Base-by-base conservation (phyloP, 2,113 vertebrate species). In the Pagrus major region DNA sequence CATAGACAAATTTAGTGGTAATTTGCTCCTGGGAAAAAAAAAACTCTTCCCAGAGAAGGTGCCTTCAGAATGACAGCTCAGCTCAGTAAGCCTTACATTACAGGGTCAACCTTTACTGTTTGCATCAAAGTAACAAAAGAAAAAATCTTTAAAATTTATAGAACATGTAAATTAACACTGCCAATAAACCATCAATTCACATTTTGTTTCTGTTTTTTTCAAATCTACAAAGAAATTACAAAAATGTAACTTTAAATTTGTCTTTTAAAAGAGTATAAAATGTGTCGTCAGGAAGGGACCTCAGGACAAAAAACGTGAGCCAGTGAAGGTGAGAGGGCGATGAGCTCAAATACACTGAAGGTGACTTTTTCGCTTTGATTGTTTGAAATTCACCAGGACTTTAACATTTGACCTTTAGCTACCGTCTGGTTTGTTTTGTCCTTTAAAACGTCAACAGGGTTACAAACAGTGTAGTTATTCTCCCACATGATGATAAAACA, bases 161-260 rank as follows among this genome's bases (percentile, higher is more conserved):
- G 65, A 75, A 84, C 83, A 96, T 86, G 78, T 93, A 96, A 95
- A 96, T 95, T 94, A 95, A 95, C 95, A 96, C 94, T 94, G 95
- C 95, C 95, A 92, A 93, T 94, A 85, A 85, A 81, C 89, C 69
- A 85, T 95, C 91, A 94, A 37, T 69, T 84, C 65, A 82, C 86
- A 1, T 96, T 94, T n/a, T n/a, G n/a, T n/a, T n/a, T n/a, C n/a
- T n/a, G n/a, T n/a, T 95, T 70, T 96, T 75, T 81, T 83, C 76
- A 95, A 77, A 96, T 95, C 95, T 96, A 96, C 95, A 96, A 96
- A 97, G 96, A 97, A 98, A 97, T 96, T 96, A 96, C 96, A 96
- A 97, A 97, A 96, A 95, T 95, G 69, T 86, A 47, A 75, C 71
- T 78, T 86, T 75, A 71, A 84, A 84, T 81, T 69, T 71, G 71